These are phyloP conservation scores for Sipha flava DNA, from an alignment of 1,140 invertebrate genomes.

Conservation along the genomic window DNA sequence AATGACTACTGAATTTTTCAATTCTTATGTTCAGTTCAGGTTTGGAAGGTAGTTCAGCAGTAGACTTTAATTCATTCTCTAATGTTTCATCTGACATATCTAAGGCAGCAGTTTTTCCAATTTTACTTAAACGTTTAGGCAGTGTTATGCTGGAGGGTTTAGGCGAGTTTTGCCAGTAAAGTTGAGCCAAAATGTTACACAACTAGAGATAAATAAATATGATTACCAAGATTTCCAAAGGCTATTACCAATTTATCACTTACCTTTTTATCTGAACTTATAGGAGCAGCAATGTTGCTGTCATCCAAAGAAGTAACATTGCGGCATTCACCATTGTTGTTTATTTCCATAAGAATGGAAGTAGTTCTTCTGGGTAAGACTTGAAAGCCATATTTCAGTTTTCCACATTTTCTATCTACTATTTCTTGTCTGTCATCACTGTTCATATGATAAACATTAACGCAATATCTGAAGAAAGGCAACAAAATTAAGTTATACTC, in stretches of 20 bases:
- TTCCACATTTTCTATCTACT: background rate
- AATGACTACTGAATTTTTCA: conserved; percentile 21
- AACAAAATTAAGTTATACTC: background rate
- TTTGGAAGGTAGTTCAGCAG: background rate
- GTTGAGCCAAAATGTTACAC: conserved; percentile 3
- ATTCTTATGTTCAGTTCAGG: background rate
- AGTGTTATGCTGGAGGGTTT: background rate
- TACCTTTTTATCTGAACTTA: conserved; percentile 24
- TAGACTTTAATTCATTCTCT: background rate
- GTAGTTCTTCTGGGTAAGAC: background rate
- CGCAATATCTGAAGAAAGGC: conserved; percentile 10
- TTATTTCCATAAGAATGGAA: conserved; percentile 17
- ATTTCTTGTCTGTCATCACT: background rate
- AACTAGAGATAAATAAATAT: background rate
- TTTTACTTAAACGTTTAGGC: conserved; percentile 23
- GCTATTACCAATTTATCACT: too few species aligned
- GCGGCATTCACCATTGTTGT: conserved; percentile 3
- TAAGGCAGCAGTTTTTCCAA: conserved; percentile 36
- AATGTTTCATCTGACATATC: conserved; percentile 28
- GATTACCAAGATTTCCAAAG: background rate
- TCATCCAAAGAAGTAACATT: conserved; percentile 8
- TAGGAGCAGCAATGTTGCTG: conserved; percentile 7
- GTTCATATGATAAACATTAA: conserved; percentile 18
- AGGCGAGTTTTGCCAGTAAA: conserved; percentile 4
- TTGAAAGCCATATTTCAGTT: background rate